These are phyloP conservation scores for Vanacampus margaritifer DNA, from an alignment of 2,113 vertebrate genomes.

Conservation along the genomic window DNA sequence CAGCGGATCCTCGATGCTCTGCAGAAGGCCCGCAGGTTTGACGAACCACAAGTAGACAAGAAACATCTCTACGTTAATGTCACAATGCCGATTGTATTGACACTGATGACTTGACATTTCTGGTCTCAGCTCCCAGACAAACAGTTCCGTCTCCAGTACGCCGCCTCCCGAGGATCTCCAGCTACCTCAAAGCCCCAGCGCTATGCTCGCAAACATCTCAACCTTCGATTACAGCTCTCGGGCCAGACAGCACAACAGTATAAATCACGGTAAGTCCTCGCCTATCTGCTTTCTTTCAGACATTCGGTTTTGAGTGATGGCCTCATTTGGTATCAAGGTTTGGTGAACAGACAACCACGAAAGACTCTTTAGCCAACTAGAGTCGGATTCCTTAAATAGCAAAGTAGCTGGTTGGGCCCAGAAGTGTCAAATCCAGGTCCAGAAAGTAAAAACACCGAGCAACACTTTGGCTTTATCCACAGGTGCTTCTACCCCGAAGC, in stretches of 20 bases:
- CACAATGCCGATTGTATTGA: background rate
- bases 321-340: background rate
- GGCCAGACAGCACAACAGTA: constrained; percentile 33
- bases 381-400: too few species aligned
- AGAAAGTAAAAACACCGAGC: too few species aligned
- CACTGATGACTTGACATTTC: background rate
- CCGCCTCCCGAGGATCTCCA: constrained; percentile 37
- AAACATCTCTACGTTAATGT: background rate
- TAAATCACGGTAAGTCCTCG: constrained; percentile 59
- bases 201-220: constrained; percentile 33
- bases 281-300: background rate
- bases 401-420: too few species aligned
- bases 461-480: too few species aligned
- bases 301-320: background rate
- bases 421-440: too few species aligned
- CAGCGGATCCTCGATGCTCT: constrained; percentile 61
- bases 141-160: constrained; percentile 12
- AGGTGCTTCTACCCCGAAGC: too few species aligned
- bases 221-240: constrained; percentile 55
- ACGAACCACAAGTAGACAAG: constrained; percentile 28
- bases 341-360: too few species aligned
- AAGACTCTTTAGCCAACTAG: too few species aligned
- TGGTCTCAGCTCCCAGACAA: constrained; percentile 22
- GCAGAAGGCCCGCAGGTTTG: constrained; percentile 67
- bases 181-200: constrained; percentile 14